phyloP scores from a whole-genome alignment of 1,140 invertebrate species.

The Bactericera cockerelli region DNA sequence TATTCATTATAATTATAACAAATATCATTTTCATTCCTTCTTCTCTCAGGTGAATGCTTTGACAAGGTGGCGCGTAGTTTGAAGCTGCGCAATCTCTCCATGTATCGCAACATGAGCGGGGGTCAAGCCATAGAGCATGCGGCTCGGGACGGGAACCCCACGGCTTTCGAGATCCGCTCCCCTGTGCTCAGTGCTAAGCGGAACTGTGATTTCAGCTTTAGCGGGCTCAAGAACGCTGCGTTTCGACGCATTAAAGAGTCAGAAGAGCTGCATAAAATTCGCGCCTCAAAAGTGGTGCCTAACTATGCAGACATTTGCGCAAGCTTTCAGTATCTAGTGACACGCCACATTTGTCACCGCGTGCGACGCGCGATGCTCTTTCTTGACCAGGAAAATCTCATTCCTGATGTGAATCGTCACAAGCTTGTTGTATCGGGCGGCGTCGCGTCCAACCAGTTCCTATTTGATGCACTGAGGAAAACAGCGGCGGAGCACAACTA shows the following conservation, averaged over 20 bases:
- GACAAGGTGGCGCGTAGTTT: slow-evolving; percentile 50
- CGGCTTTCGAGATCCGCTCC: slow-evolving; percentile 46
- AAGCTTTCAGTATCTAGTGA: slow-evolving; percentile 55
- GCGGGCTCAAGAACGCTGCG: slow-evolving; percentile 48
- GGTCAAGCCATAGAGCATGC: slow-evolving; percentile 72
- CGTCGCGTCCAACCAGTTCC: slow-evolving; percentile 81
- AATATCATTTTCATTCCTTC: too few relatives aligned
- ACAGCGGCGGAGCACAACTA: slow-evolving; percentile 50
- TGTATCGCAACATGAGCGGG: slow-evolving; percentile 55
- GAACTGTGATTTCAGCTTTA: slow-evolving; percentile 76
- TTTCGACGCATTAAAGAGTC: slow-evolving; percentile 35
- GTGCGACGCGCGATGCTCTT: slow-evolving; percentile 69
- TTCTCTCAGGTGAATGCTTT: slow-evolving; percentile 17
- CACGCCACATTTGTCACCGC: slow-evolving; percentile 62
- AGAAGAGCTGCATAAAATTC: slow-evolving; percentile 38
- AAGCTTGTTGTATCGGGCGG: slow-evolving; percentile 80
- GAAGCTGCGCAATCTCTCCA: slow-evolving; percentile 62
- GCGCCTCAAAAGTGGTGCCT: slow-evolving; percentile 53
- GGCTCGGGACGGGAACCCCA: slow-evolving; percentile 46
- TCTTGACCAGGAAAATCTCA: slow-evolving; percentile 40
- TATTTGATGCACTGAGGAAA: slow-evolving; percentile 47
- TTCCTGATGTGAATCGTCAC: slow-evolving; percentile 34
- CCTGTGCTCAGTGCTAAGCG: slow-evolving; percentile 37
- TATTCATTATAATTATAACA: too few relatives aligned
- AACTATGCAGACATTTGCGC: slow-evolving; percentile 74